Percentiles rank a stretch among this genome's conserved stretches.
phyloP scores from a whole-genome alignment of 2,113 vertebrate genomes.

The Noctilio leporinus region DNA sequence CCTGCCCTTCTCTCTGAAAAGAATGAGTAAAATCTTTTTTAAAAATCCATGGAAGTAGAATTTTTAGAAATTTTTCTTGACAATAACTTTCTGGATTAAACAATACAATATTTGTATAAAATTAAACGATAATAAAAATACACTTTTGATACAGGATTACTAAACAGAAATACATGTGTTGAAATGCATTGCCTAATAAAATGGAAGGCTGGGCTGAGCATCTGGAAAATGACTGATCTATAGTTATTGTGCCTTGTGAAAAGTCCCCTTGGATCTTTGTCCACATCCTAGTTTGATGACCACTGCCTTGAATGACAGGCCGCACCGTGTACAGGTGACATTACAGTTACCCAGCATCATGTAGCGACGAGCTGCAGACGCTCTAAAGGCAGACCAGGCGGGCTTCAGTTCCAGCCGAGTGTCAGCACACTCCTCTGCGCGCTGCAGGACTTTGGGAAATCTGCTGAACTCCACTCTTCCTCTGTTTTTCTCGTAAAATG shows the following conservation, averaged over 20 bases:
- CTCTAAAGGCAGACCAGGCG: background rate
- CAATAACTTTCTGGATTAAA: background rate
- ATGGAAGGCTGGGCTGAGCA: background rate
- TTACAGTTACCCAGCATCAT: background rate
- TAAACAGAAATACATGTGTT: constrained; percentile 8
- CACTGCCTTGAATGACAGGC: background rate
- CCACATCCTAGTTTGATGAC: background rate
- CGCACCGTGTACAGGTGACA: background rate
- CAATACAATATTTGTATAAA: background rate
- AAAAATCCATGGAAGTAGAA: background rate
- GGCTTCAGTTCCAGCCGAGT: background rate
- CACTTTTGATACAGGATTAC: background rate
- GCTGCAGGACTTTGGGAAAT: background rate
- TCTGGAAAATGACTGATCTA: background rate
- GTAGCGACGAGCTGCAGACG: background rate
- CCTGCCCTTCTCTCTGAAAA: no score
- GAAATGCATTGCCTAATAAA: background rate
- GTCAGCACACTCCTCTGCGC: background rate
- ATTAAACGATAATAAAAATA: background rate
- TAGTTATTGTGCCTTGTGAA: background rate
- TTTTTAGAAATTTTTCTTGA: background rate
- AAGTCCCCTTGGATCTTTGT: background rate
- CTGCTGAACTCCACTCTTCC: background rate
- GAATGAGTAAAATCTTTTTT: no score
- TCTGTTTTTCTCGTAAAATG: background rate